Conservation (phyloP, 2,113 vertebrate species). For the Trachemys scripta region DNA sequence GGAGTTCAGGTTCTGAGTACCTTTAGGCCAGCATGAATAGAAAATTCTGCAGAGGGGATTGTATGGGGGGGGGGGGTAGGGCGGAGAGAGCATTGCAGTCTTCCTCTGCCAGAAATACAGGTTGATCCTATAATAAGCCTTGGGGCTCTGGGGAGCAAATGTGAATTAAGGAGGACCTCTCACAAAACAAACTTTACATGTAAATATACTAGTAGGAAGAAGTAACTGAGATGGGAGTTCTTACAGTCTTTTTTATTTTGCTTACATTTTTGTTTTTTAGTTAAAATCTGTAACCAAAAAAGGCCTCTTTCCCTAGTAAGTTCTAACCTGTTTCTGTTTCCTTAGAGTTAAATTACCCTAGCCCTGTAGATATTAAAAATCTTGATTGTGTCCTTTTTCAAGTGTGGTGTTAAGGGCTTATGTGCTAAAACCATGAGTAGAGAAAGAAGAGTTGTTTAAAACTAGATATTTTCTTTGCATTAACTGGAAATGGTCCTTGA, state of each 20-base stretch:
- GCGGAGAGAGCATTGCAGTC: not conserved
- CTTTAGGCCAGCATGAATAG: not conserved
- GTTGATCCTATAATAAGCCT: not conserved
- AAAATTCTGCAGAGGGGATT: not conserved
- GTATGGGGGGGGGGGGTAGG: not conserved
- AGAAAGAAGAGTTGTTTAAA: not conserved
- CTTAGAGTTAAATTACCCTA: not conserved
- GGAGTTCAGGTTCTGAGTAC: too few species aligned
- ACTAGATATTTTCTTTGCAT: not conserved
- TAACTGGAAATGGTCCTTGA: not conserved
- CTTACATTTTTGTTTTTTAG: not conserved
- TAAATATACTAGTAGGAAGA: not conserved
- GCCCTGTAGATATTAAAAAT: not conserved
- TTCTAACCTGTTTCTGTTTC: not conserved
- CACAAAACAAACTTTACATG: not conserved
- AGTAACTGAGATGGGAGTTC: not conserved
- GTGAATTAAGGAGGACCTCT: not conserved
- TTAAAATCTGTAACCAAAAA: rapidly evolving
- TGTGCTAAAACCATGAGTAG: not conserved
- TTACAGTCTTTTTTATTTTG: not conserved
- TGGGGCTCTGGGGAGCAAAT: not conserved
- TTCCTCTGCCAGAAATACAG: not conserved
- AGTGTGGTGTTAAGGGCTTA: not conserved
- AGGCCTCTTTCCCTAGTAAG: not conserved
- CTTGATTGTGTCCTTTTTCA: conserved; percentile 1